Conservation (phyloP, 2,797 vertebrate species). For the Hippopotamyrus pictus region DNA sequence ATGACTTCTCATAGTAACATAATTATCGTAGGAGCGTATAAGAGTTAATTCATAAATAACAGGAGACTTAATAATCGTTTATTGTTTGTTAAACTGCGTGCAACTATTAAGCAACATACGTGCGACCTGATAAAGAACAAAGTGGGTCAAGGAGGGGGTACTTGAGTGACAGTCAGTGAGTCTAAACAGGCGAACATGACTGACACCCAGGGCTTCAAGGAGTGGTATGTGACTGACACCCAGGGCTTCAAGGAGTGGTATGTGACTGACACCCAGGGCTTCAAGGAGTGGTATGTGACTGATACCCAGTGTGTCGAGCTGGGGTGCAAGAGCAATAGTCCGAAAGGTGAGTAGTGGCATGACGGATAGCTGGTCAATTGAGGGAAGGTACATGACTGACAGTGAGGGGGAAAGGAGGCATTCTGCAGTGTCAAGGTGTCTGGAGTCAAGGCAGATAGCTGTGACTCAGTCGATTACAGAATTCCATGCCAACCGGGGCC, state of each 20-base stretch:
- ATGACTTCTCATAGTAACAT: neutral
- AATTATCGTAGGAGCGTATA: neutral
- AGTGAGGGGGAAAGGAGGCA: neutral
- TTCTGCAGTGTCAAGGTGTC: neutral
- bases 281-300: neutral
- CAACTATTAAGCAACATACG: neutral
- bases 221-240: too few species aligned
- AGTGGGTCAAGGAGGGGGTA: neutral
- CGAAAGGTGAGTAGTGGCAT: neutral
- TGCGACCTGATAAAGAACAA: neutral
- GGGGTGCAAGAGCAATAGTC: neutral
- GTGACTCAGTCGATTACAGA: slow-evolving; percentile 54
- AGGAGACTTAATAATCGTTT: neutral
- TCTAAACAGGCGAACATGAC: neutral
- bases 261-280: neutral
- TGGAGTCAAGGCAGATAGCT: slow-evolving; percentile 36
- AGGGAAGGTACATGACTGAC: neutral
- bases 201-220: neutral
- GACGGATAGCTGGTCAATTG: neutral
- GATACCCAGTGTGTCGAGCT: neutral
- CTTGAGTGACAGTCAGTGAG: neutral
- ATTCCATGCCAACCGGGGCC: slow-evolving; percentile 47
- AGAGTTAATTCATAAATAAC: neutral
- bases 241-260: neutral
- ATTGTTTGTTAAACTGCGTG: neutral